Percentiles rank a stretch among this genome's conserved stretches.
Evolutionary conservation across 2,797 vertebrate species (phyloP).

Genomic region (Clarias pachynema): DNA sequence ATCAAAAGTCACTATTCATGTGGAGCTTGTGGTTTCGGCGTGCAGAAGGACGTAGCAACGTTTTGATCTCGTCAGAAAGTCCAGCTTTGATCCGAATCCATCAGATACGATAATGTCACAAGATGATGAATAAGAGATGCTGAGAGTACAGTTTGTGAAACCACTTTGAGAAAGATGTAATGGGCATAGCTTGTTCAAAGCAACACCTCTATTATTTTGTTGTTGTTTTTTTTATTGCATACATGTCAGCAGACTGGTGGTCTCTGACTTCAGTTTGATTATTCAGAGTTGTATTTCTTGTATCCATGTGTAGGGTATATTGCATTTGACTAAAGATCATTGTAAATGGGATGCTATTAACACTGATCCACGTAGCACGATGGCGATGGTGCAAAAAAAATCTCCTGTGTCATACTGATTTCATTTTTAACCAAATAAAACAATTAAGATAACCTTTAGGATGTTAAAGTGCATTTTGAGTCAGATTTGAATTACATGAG

Average conservation of each 20-base stretch:
- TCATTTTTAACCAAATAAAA: constrained; percentile 2
- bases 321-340: constrained; percentile 29
- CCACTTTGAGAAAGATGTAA: constrained; percentile 46
- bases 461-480: background rate
- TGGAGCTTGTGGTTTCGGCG: constrained; percentile 37
- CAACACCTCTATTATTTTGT: constrained; percentile 71
- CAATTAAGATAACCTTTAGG: background rate
- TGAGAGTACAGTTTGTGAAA: constrained; percentile 19
- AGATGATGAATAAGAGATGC: constrained; percentile 19
- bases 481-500: background rate
- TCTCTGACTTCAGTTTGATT: constrained; percentile 62
- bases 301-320: constrained; percentile 65
- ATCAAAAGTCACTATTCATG: constrained; percentile 35
- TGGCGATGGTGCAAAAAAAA: constrained; percentile 6
- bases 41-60: constrained; percentile 35
- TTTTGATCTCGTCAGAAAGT: background rate
- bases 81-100: constrained; percentile 12
- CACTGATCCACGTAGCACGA: constrained; percentile 13
- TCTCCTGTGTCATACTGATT: background rate
- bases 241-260: constrained; percentile 66
- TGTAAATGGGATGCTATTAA: constrained; percentile 26
- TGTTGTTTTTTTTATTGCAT: constrained; percentile 74
- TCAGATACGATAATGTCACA: constrained; percentile 9
- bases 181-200: constrained; percentile 43
- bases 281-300: constrained; percentile 20